Percentiles rank a stretch among this genome's conserved stretches.
Conservation (phyloP, 2,797 vertebrate genomes). For the Fundulus diaphanus region DNA sequence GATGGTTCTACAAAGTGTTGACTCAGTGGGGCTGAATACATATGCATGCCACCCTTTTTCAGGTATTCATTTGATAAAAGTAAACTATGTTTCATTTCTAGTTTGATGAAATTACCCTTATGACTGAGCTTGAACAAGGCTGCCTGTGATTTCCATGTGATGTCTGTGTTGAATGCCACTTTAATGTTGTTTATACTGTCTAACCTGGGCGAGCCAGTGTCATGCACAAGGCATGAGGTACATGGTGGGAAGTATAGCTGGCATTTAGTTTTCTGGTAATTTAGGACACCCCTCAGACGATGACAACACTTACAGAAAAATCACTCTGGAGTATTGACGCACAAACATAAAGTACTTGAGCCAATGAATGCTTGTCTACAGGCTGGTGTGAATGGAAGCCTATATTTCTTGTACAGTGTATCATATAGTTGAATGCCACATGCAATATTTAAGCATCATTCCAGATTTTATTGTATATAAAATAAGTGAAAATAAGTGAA, state of each 20-base stretch:
- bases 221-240: conserved; percentile 57
- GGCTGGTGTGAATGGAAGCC: conserved; percentile 47
- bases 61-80: neutral
- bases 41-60: neutral
- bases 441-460: neutral
- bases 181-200: conserved; percentile 28
- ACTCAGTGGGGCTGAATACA: neutral
- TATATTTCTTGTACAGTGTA: neutral
- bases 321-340: conserved; percentile 29
- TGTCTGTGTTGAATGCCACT: conserved; percentile 5
- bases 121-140: neutral
- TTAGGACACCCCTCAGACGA: conserved; percentile 51
- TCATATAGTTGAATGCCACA: neutral
- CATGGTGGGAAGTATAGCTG: conserved; percentile 60
- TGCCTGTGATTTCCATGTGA: conserved; percentile 8
- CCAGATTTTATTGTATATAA: neutral
- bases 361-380: conserved; percentile 30
- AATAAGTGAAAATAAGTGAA: neutral
- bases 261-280: conserved; percentile 64
- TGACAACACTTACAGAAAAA: conserved; percentile 42
- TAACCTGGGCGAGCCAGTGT: conserved; percentile 44
- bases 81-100: too few species aligned
- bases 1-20: neutral
- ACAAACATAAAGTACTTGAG: conserved; percentile 18
- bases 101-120: neutral